Evolutionary conservation across 1,140 invertebrate species (phyloP).

Genomic region (Ceratina calcarata): DNA sequence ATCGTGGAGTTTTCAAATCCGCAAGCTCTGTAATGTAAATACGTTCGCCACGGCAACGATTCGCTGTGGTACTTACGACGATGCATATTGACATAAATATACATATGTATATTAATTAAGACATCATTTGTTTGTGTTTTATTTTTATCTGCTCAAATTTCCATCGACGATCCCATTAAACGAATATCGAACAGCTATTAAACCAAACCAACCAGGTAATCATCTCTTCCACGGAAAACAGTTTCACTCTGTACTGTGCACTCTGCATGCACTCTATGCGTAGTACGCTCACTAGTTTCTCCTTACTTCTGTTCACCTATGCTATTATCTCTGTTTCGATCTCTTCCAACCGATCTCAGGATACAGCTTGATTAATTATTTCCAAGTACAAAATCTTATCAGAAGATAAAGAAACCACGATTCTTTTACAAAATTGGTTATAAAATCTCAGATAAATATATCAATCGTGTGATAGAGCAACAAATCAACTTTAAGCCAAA

Average conservation of each 20-base stretch:
- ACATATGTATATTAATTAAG: constrained; percentile 58
- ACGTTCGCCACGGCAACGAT: constrained; percentile 55
- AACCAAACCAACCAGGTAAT: constrained; percentile 34
- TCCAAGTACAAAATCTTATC: neutral
- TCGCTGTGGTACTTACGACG: constrained; percentile 5
- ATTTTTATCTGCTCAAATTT: constrained; percentile 49
- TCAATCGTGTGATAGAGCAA: too few species aligned
- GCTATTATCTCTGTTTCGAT: neutral
- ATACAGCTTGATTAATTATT: neutral
- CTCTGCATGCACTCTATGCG: constrained; percentile 23
- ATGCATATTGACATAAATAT: constrained; percentile 62
- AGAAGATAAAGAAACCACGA: neutral
- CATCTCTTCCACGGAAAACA: constrained; percentile 4
- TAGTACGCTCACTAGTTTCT: neutral
- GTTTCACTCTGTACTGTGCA: neutral
- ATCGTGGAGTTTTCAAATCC: constrained; percentile 21
- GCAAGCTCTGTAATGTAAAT: constrained; percentile 59
- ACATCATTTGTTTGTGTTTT: constrained; percentile 60
- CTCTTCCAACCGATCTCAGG: constrained; percentile 18
- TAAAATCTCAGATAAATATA: too few species aligned
- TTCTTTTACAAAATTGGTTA: too few species aligned
- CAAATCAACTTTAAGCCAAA: too few species aligned
- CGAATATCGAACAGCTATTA: neutral
- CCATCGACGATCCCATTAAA: neutral
- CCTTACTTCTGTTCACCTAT: neutral